Base-by-base conservation (phyloP, 2,888 invertebrate species). In the Adela reaumurella region DNA sequence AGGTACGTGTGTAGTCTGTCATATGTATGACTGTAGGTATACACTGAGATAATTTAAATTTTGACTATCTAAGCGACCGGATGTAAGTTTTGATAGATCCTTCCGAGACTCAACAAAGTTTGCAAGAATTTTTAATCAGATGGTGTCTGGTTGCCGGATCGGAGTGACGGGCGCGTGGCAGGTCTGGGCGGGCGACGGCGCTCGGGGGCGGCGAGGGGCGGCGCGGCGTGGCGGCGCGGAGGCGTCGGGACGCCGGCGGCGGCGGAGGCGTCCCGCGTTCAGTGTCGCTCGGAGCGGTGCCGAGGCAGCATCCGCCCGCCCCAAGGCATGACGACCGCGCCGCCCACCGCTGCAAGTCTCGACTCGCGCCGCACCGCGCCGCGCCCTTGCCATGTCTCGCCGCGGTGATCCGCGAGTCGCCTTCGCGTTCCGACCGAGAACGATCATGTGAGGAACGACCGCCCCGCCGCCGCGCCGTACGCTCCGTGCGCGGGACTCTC, bases 81-180 rank as follows among this genome's bases (percentile, higher is more conserved):
- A n/a, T n/a, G n/a, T n/a, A n/a, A n/a, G n/a, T n/a, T n/a, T n/a
- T n/a, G n/a, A n/a, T n/a, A n/a, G n/a, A n/a, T n/a, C n/a, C n/a
- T n/a, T 24, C 8, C 5, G 24, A 24, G 24, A 6, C 8, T 6
- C 24, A 24, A 24, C 50, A 45, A 49, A 57, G 71, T 74, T 74
- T 67, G 61, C 58, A 70, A 74, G 76, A 74, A 74, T 74, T 68
- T 71, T 70, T 68, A 73, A 73, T 70, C 64, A 73, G 70, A 63
- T 63, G 62, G 43, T 46, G 47, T 47, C 28, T 43, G 51, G 43
- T 59, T 63, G 62, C 65, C 53, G 14, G 35, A 11, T 35, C 35
- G 35, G 35, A 55, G 45, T 52, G 53, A 52, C 48, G 47, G 52
- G 52, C 53, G 51, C 50, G 51, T 51, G 43, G 49, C 44, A 44